Conservation (phyloP, 2,888 invertebrate genomes). For the Lasioglossum villosulum region DNA sequence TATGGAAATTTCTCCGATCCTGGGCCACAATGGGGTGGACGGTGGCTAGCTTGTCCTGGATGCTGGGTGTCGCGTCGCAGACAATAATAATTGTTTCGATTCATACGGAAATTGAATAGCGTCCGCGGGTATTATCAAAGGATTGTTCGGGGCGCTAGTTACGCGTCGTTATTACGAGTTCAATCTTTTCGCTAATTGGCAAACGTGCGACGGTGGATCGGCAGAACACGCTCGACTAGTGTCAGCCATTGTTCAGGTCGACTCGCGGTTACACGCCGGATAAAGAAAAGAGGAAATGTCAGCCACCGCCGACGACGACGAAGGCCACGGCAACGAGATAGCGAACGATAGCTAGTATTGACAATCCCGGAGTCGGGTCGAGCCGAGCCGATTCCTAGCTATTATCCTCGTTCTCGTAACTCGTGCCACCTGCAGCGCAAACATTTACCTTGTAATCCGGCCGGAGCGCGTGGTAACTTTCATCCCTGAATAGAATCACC, state of each 20-base stretch:
- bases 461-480: conserved; percentile 50
- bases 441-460: conserved; percentile 59
- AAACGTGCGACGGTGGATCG: neutral
- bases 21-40: conserved; percentile 24
- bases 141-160: conserved; percentile 30
- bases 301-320: neutral
- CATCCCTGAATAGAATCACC: conserved; percentile 53
- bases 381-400: conserved; percentile 12
- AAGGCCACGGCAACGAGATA: neutral
- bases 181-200: conserved; percentile 53
- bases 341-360: conserved; percentile 5
- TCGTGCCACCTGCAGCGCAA: conserved; percentile 41
- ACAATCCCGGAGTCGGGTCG: conserved; percentile 7
- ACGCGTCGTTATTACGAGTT: conserved; percentile 32
- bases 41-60: neutral
- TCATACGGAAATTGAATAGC: conserved; percentile 66
- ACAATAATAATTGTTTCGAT: conserved; percentile 69
- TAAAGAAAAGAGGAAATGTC: conserved; percentile 16
- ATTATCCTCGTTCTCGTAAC: conserved; percentile 35
- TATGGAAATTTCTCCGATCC: conserved; percentile 62
- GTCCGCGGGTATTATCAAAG: conserved; percentile 47
- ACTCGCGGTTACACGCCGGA: neutral
- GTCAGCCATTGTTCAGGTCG: neutral
- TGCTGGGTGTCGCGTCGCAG: conserved; percentile 35
- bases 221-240: neutral